Evolutionary conservation across 30 jellyfish, hydroid and myxozoan genomes (phyloP), one percentile per base, ranked within the genome.

Genomic region (Catostylus mosaicus): DNA sequence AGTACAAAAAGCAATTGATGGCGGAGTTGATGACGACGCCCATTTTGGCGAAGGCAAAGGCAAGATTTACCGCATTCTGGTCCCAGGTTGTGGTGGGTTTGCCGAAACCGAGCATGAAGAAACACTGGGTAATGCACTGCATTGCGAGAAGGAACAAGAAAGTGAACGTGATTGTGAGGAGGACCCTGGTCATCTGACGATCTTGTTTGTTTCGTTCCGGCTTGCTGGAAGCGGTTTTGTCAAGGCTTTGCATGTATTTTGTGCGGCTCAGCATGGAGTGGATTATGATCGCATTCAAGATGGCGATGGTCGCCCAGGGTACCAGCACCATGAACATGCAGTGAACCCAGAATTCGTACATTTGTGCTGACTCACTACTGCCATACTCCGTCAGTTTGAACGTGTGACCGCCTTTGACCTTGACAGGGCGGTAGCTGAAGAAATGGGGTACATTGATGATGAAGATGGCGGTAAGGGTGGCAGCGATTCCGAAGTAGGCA

Each of bases 101-200:
- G 70, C 97, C 96, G 20, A 18, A 33, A 65, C 95, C 96, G n/a
- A 78, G 88, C 97, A 90, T 90, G 79, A 67, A 90, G 80, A 90
- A 90, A 56, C 97, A 90, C 68, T 90, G 97, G 10, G 97, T 83
- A 52, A 90, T 73, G 81, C 97, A 90, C 87, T 90, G 97, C 65
- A 92, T 50, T 27, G 97, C 97, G n/a, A 90, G 89, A 20, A 90
- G 63, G 34, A 90, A 35, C 82, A 90, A 91, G 50, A 90, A 90
- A 47, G 97, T 69, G 85, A 90, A 90, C 47, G 97, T 90, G 75
- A 90, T 93, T 6, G 81, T 73, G 38, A 90, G 88, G 72, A 90
- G 88, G 35, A 80, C 78, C 23, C 93, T 57, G 18, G 97, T 90
- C 97, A 90, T 90, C 60, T 90, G 97, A 18, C 72, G 90, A 78